These are phyloP conservation scores for Cecidostiba fungosa DNA, from an alignment of 2,888 invertebrate species.

Conservation along the genomic window DNA sequence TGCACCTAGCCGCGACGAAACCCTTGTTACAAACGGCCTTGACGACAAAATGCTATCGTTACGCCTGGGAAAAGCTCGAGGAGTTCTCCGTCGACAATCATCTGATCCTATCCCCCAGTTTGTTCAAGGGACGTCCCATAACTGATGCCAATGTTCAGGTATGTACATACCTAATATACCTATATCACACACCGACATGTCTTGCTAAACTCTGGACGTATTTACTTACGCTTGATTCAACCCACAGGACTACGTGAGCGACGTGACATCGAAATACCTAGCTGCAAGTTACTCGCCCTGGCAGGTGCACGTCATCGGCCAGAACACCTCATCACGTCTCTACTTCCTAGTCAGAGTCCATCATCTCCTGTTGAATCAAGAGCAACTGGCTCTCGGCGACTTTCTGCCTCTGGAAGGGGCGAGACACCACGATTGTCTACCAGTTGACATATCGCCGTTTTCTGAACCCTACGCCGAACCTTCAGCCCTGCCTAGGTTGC, in stretches of 20 bases:
- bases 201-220: not conserved
- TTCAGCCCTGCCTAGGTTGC: slow-evolving; percentile 85
- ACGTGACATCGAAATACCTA: slow-evolving; percentile 89
- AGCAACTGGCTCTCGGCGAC: slow-evolving; percentile 88
- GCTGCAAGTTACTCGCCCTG: slow-evolving; percentile 88
- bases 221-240: not conserved
- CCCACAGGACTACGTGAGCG: slow-evolving; percentile 88
- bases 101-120: slow-evolving; percentile 84
- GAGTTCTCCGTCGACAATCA: slow-evolving; percentile 87
- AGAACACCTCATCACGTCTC: not conserved
- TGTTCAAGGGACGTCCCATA: slow-evolving; percentile 86
- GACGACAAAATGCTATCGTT: slow-evolving; percentile 88
- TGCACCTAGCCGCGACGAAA: slow-evolving; percentile 70
- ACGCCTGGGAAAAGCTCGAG: slow-evolving; percentile 86
- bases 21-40: slow-evolving; percentile 86
- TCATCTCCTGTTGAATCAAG: slow-evolving; percentile 88
- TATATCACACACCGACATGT: not conserved
- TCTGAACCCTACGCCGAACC: slow-evolving; percentile 75
- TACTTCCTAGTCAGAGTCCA: slow-evolving; percentile 86
- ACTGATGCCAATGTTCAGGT: slow-evolving; percentile 89
- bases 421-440: slow-evolving; percentile 37
- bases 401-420: slow-evolving; percentile 84
- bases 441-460: slow-evolving; percentile 75
- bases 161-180: slow-evolving; percentile 44
- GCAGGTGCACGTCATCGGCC: slow-evolving; percentile 87